These are phyloP conservation scores for Triplophysa yarkandensis DNA, from an alignment of 2,797 vertebrate species.

Conservation along the genomic window DNA sequence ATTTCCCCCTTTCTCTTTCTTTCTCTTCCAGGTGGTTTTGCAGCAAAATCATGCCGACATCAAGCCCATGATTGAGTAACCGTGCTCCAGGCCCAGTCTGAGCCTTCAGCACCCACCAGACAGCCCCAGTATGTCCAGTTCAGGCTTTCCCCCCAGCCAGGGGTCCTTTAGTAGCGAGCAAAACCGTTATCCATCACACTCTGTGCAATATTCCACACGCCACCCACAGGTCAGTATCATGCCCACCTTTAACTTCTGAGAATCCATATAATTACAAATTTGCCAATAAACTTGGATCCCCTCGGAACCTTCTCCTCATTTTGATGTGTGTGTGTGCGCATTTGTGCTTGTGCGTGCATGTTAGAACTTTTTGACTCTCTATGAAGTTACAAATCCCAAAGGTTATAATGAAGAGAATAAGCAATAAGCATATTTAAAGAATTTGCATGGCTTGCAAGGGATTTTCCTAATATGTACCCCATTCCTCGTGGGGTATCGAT, in stretches of 20 bases:
- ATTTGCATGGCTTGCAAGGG: too few relatives aligned
- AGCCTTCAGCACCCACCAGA: constrained; percentile 65
- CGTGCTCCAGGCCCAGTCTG: constrained; percentile 39
- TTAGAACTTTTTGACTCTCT: too few relatives aligned
- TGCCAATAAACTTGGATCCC: too few relatives aligned
- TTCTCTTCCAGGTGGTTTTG: constrained; percentile 77
- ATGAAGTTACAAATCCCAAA: too few relatives aligned
- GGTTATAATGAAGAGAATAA: too few relatives aligned
- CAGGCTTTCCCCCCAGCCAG: constrained; percentile 95
- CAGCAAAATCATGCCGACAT: constrained; percentile 82
- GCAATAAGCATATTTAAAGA: too few relatives aligned
- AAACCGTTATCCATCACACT: constrained; percentile 89
- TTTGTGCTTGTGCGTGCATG: too few relatives aligned
- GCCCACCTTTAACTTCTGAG: background rate
- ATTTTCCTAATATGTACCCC: too few relatives aligned
- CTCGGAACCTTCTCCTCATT: too few relatives aligned
- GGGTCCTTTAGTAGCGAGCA: constrained; percentile 96
- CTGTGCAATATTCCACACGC: constrained; percentile 90
- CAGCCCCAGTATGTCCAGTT: constrained; percentile 82
- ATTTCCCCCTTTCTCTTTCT: constrained; percentile 47
- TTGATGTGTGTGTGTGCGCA: too few relatives aligned
- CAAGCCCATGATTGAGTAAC: constrained; percentile 77
- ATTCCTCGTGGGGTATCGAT: too few relatives aligned
- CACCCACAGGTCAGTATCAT: constrained; percentile 86
- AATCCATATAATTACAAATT: too few relatives aligned